Evolutionary conservation across 2,797 vertebrate genomes (phyloP).

Genomic region (Sciurus carolinensis): DNA sequence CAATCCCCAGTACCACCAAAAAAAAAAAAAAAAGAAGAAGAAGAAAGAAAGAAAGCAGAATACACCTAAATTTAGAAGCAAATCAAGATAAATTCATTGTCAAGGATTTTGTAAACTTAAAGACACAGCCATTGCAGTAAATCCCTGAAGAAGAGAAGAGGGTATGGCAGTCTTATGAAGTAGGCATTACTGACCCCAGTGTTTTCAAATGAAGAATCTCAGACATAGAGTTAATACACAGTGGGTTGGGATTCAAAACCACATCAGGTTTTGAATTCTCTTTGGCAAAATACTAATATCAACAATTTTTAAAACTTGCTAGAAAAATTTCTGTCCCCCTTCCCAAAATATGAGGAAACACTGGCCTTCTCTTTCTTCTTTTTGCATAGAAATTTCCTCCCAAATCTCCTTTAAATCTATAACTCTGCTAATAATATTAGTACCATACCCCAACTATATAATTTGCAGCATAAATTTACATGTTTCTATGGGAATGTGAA

Average conservation of each 20-base stretch:
- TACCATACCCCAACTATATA: background rate
- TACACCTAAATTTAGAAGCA: background rate
- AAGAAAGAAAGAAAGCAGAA: too few relatives aligned
- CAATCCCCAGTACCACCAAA: too few relatives aligned
- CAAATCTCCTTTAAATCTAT: background rate
- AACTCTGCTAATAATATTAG: background rate
- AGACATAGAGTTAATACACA: background rate
- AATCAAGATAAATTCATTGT: background rate
- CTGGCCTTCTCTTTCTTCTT: background rate
- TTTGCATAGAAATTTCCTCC: background rate
- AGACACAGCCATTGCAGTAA: background rate
- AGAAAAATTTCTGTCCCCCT: background rate
- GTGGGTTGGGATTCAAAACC: background rate
- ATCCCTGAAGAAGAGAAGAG: background rate
- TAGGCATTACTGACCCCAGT: background rate
- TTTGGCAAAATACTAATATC: background rate
- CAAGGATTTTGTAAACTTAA: background rate
- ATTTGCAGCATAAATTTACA: background rate
- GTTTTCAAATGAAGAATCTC: background rate
- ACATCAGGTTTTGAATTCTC: background rate
- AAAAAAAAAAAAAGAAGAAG: too few relatives aligned
- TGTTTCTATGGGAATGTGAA: background rate
- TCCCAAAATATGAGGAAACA: background rate
- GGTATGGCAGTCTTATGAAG: accelerated
- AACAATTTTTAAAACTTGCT: constrained; percentile 15